phyloP scores from a whole-genome alignment of 2,888 invertebrate genomes.

The Microctonus brassicae region DNA sequence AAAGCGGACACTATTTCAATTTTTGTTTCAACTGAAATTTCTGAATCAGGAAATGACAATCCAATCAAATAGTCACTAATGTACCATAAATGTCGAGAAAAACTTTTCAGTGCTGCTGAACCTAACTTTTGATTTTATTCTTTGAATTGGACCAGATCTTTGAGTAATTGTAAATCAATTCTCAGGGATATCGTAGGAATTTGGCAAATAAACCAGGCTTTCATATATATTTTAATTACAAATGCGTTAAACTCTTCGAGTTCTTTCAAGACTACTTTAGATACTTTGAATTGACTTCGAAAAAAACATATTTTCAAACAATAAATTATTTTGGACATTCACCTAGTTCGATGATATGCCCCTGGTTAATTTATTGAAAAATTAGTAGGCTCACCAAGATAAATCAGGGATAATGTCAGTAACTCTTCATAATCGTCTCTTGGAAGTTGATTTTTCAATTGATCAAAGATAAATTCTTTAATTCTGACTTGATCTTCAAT shows the following conservation, averaged over 20 bases:
- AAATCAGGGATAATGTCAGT: slow-evolving; percentile 11
- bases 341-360: slow-evolving; percentile 15
- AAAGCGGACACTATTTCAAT: slow-evolving; percentile 14
- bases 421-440: slow-evolving; percentile 7
- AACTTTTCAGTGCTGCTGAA: slow-evolving; percentile 9
- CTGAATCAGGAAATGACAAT: neutral
- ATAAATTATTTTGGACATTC: slow-evolving; percentile 18
- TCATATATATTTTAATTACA: slow-evolving; percentile 11
- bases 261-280: slow-evolving; percentile 7
- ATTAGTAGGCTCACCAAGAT: slow-evolving; percentile 20
- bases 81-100: slow-evolving; percentile 18
- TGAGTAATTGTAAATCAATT: slow-evolving; percentile 1
- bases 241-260: slow-evolving; percentile 10
- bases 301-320: slow-evolving; percentile 21
- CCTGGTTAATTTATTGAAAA: slow-evolving; percentile 18
- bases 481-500: slow-evolving; percentile 7
- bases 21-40: slow-evolving; percentile 11
- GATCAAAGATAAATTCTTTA: slow-evolving; percentile 4
- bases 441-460: slow-evolving; percentile 13
- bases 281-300: slow-evolving; percentile 15
- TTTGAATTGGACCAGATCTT: slow-evolving; percentile 15
- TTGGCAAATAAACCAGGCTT: slow-evolving; percentile 7
- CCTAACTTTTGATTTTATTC: neutral
- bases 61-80: slow-evolving; percentile 15
- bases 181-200: neutral